Evolutionary conservation across 2,888 invertebrate species (phyloP), one percentile per base, ranked within the genome.

Genomic region (Dendrolimus houi): DNA sequence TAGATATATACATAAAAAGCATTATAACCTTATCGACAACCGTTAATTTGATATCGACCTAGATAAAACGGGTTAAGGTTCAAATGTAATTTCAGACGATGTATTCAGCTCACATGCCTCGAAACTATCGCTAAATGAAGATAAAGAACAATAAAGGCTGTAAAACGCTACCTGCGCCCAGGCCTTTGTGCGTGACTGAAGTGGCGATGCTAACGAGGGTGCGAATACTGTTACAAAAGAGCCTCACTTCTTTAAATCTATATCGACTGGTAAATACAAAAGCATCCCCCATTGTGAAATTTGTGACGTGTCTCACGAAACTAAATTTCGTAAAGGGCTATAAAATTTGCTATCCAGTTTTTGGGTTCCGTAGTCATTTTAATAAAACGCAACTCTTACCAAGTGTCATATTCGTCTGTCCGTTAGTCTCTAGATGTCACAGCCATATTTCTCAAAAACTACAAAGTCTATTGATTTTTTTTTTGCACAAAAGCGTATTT

Each of bases 121-220:
- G 54, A 56, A 60, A 64, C 62, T 70, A 64, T 66, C 60, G 57
- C 56, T 64, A 66, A 66, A 64, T 58, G 65, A 60, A 68, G 69
- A 70, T 71, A 68, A 69, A 72, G 68, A 70, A 72, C 67, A 70
- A 71, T 71, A 70, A 72, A 68, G 66, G 68, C 55, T 62, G 66
- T 60, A 63, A 47, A 47, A 47, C 13, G 41, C 17, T 65, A 64
- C 62, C 59, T 59, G 57, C 54, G 60, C 56, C 56, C 58, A 61
- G 61, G 17, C 41, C 53, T 57, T 54, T 62, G 58, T 61, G 63
- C 65, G 67, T 67, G 64, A 62, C 77, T 77, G 75, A 76, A 78
- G 75, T 72, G 69, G 64, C 65, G 65, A 65, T 66, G 64, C 70
- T 81, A 82, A 81, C 78, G 75, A 79, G 78, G 68, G 70, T 68